Base-by-base conservation (phyloP, 1,140 invertebrate genomes). In the Coelopa frigida region DNA sequence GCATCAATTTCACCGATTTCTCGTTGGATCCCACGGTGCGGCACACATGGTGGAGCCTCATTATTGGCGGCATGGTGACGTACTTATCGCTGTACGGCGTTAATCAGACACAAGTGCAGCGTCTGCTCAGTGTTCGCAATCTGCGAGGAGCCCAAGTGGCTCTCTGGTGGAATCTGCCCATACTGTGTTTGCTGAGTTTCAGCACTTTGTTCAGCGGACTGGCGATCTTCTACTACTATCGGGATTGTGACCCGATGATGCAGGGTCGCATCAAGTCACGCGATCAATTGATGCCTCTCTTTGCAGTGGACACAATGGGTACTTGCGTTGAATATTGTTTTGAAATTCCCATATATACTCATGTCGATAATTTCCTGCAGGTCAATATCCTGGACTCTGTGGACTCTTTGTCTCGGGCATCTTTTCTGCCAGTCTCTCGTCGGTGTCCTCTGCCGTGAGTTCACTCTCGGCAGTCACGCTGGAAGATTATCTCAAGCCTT, bases 41-140 rank as follows among this genome's bases (percentile, higher is more conserved):
- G 2, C 87, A 92, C 55, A 83, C 83, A 0, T 80, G 84, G 61
- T 91, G 85, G 80, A 72, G 77, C 8, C 63, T 90, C 6, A 56
- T 79, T 0, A 71, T 89, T 41, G 89, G 88, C 1, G 85, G 87
- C 2, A 76, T 77, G 35, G 81, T 86, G 53, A 83, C 84, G 0
- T 89, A 81, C 70, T 61, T 86, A 2, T 80, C 84, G 0, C 61
- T 92, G 0, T 89, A 89, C 61, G 90, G 79, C 1, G 83, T 88
- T 0, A 93, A 90, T 68, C 90, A 94, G 70, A 70, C 70, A 0
- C 85, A 94, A 78, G 83, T 97, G 1, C 93, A 96, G 70, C 70
- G 93, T 24, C 77, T 91, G 10, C 67, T 93, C 10, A 89, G 87
- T 23, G 78, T 90, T 2, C 83, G 75, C 58, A 78, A 81, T 54